Evolutionary conservation across 1,140 invertebrate genomes (phyloP).

Genomic region (Drosophila tropicalis): DNA sequence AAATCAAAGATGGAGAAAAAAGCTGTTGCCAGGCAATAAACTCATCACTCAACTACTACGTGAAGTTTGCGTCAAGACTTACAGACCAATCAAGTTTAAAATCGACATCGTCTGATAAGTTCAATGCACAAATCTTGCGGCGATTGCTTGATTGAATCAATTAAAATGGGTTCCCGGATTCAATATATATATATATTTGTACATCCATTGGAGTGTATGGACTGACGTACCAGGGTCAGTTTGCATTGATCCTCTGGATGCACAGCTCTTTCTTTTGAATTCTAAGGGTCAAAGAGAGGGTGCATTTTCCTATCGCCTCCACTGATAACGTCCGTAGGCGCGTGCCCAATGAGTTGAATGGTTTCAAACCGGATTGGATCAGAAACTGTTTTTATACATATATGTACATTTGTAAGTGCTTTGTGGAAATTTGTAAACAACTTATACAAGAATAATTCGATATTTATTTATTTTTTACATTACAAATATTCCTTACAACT

Average conservation of each 20-base stretch:
- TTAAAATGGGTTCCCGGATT: constrained; percentile 76
- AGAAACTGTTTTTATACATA: neutral
- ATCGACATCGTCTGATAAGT: constrained; percentile 62
- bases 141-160: constrained; percentile 67
- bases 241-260: neutral
- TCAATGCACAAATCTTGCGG: constrained; percentile 37
- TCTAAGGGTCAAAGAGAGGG: neutral
- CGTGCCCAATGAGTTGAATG: constrained; percentile 24
- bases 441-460: constrained; percentile 51
- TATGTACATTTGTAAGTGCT: neutral
- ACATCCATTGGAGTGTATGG: neutral
- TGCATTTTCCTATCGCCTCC: neutral
- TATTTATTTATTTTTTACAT: constrained; percentile 47
- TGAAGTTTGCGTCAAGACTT: constrained; percentile 60
- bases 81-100: constrained; percentile 50
- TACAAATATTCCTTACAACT: constrained; percentile 42
- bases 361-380: constrained; percentile 16
- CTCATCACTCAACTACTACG: constrained; percentile 42
- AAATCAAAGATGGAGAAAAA: constrained; percentile 17
- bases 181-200: constrained; percentile 18
- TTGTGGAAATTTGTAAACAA: constrained; percentile 24
- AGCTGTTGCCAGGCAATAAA: constrained; percentile 50
- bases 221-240: constrained; percentile 7
- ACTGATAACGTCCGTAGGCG: constrained; percentile 15
- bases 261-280: neutral